phyloP scores from a whole-genome alignment of 1,140 invertebrate genomes.

The Orussus abietinus region DNA sequence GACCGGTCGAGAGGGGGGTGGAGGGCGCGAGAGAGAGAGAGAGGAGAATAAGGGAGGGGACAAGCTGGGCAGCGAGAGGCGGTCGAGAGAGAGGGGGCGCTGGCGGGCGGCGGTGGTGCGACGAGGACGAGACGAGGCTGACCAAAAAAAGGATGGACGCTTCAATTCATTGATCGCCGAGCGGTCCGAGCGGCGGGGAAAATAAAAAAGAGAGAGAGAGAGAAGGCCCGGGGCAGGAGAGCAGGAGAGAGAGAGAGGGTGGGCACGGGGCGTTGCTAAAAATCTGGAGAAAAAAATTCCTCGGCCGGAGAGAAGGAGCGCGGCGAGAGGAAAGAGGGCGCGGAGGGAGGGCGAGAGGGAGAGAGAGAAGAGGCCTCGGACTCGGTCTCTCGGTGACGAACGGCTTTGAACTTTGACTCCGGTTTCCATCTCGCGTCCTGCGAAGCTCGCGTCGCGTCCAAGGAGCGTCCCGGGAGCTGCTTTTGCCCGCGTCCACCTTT shows the following conservation, averaged over 20 bases:
- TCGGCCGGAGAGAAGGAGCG: conserved; percentile 32
- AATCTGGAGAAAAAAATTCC: conserved; percentile 28
- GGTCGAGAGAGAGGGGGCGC: conserved; percentile 31
- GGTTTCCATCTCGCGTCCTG: no score
- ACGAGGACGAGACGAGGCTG: conserved; percentile 39
- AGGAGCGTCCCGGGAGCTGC: no score
- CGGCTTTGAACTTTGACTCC: not conserved
- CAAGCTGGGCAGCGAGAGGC: conserved; percentile 27
- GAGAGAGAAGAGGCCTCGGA: conserved; percentile 2
- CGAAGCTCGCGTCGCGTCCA: no score
- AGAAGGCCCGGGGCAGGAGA: conserved; percentile 18
- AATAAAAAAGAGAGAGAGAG: conserved; percentile 39
- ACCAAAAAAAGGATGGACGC: conserved; percentile 50
- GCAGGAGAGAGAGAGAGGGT: conserved; percentile 21
- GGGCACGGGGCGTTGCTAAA: conserved; percentile 41
- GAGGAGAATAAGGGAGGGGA: conserved; percentile 23
- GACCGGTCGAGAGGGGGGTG: conserved; percentile 8
- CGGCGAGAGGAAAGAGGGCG: conserved; percentile 5
- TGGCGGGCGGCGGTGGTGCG: conserved; percentile 26
- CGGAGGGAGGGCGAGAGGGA: conserved; percentile 13
- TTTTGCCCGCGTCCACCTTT: no score
- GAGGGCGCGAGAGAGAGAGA: conserved; percentile 12
- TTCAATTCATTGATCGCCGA: conserved; percentile 55
- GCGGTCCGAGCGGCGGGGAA: conserved; percentile 44
- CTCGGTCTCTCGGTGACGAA: not conserved